Evolutionary conservation across 2,797 vertebrate species (phyloP), one percentile per base, ranked within the genome.

Genomic region (Gymnodraco acuticeps): DNA sequence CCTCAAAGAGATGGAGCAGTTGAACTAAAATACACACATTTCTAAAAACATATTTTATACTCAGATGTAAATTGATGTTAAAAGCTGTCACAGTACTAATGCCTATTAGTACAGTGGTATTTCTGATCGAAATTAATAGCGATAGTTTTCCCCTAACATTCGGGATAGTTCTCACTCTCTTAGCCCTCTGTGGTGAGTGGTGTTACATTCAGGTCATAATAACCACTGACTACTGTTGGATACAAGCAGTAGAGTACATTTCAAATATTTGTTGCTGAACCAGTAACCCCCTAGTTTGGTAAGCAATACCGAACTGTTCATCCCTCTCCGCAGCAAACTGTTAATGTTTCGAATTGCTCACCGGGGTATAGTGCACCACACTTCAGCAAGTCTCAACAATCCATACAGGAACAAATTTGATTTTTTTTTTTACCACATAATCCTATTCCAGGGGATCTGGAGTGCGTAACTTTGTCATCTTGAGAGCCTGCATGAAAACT

Each of bases 401-500:
- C 86, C 89, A 87, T 90, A 93, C 81, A 91, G 89, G 90, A 92
- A 92, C 90, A 88, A 93, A 92, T 91, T 70, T 77, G 81, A 90
- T 89, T 83, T 80, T 80, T 83, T 38, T 38, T 38, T 38, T 38
- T 38, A 93, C 88, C 88, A 68, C 83, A 83, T 83, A 87, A 71
- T 86, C 84, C 82, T 86, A 78, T 89, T 86, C 83, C 82, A 76
- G 82, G 81, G 67, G 82, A 90, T 93, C 91, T 87, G 88, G 92
- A 92, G 89, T 90, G 86, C 86, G 76, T 93, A 93, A 92, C 89
- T 91, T 92, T 93, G 93, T 93, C 93, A 92, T 92, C 87, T 91
- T 84, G 84, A 91, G 89, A 87, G 90, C 82, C 86, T 75, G 67
- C 74, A 81, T 93, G 93, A 94, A 94, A 94, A 94, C 87, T 82